Evolutionary conservation across 2,113 vertebrate species (phyloP).

Genomic region (Callaeas wilsoni): DNA sequence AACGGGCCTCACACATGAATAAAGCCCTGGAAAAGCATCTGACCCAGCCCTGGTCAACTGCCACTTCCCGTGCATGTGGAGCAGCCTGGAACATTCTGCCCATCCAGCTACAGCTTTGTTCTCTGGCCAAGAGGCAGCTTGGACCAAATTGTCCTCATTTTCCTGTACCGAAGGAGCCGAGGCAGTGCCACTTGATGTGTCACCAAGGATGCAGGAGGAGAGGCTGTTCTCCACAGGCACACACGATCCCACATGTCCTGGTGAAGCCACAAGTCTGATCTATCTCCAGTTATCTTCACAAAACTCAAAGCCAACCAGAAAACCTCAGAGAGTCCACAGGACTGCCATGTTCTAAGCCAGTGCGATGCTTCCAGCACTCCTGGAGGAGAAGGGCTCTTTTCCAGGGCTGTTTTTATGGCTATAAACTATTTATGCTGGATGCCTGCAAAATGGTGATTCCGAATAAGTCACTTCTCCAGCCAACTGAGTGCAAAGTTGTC

Average conservation of each 20-base stretch:
- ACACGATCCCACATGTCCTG: rapidly evolving
- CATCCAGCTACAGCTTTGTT: not conserved
- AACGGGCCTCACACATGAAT: not conserved
- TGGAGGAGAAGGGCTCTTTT: not conserved
- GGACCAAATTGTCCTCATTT: not conserved
- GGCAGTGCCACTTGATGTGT: not conserved
- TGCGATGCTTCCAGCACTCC: not conserved
- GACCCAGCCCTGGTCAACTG: not conserved
- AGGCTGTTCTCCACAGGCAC: not conserved
- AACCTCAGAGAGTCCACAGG: not conserved
- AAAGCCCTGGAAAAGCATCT: not conserved
- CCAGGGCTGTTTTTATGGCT: not conserved
- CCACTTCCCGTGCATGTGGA: not conserved
- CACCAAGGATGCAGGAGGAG: not conserved
- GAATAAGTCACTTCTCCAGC: not conserved
- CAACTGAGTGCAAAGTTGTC: not conserved
- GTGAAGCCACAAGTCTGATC: rapidly evolving
- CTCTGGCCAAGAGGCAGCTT: not conserved
- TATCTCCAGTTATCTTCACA: not conserved
- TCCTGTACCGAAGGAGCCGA: not conserved
- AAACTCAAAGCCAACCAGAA: not conserved
- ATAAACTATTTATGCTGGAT: not conserved
- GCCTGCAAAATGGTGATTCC: not conserved
- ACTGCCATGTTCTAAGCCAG: not conserved
- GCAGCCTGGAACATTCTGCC: not conserved